Evolutionary conservation across 2,113 vertebrate species (phyloP).

Genomic region (Delphinapterus leucas): DNA sequence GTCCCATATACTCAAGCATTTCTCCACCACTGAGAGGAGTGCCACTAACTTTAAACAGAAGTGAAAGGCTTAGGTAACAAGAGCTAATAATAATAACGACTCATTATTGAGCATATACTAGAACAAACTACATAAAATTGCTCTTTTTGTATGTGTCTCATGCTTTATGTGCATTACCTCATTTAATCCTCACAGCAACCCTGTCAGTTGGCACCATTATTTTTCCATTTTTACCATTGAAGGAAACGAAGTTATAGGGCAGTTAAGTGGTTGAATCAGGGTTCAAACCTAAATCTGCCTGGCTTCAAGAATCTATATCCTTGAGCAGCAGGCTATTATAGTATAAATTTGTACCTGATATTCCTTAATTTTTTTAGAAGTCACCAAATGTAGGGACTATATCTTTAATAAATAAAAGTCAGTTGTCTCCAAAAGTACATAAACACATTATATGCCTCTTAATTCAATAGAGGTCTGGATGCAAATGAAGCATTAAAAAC

Average conservation of each 20-base stretch:
- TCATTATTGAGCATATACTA: neutral
- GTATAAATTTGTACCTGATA: neutral
- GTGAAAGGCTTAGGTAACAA: neutral
- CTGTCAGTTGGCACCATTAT: neutral
- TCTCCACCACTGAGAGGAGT: neutral
- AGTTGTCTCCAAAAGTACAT: neutral
- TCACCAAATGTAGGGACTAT: neutral
- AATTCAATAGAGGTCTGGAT: constrained; percentile 38
- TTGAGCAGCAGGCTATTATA: neutral
- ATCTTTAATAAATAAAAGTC: constrained; percentile 30
- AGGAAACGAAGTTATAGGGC: neutral
- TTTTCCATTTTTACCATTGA: neutral
- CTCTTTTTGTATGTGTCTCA: neutral
- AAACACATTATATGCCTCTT: neutral
- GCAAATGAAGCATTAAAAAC: constrained; percentile 45
- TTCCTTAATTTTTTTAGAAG: neutral
- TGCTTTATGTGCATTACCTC: neutral
- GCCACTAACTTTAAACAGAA: neutral
- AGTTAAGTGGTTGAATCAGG: neutral
- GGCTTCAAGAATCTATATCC: neutral
- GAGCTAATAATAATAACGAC: neutral
- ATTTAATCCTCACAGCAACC: neutral
- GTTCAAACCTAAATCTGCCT: neutral
- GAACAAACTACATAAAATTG: neutral
- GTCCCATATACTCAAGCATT: neutral